Conservation (phyloP, 92 coral and sea anemone species). For the Porites rus region DNA sequence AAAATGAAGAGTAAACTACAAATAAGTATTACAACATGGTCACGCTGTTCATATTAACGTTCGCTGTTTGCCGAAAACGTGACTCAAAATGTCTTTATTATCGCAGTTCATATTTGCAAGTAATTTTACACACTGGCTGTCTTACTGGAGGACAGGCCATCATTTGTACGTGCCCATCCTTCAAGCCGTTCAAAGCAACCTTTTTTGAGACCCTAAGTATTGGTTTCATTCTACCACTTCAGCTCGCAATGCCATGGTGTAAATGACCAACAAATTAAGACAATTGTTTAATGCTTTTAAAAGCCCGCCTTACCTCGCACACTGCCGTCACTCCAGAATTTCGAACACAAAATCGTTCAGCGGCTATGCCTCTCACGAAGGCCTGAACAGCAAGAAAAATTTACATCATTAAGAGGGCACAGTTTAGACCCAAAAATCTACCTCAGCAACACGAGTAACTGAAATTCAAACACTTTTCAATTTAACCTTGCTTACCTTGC, state of each 20-base stretch:
- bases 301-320: conserved; percentile 69
- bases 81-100: no score
- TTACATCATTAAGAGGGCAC: not conserved
- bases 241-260: not conserved
- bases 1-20: no score
- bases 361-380: conserved; percentile 90
- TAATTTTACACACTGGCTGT: no score
- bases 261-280: not conserved
- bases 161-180: no score
- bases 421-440: not conserved
- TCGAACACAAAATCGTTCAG: conserved; percentile 96
- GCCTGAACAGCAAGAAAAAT: conserved; percentile 63
- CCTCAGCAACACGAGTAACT: not conserved
- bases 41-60: no score
- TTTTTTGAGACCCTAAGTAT: no score
- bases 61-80: no score
- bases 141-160: no score
- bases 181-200: no score
- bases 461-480: not conserved
- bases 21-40: no score
- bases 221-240: no score
- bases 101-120: no score
- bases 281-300: not conserved
- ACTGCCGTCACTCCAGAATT: conserved; percentile 95
- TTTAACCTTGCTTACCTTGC: conserved; percentile 70